Evolutionary conservation across 2,888 invertebrate genomes (phyloP).

Genomic region (Leucophenga maculata): DNA sequence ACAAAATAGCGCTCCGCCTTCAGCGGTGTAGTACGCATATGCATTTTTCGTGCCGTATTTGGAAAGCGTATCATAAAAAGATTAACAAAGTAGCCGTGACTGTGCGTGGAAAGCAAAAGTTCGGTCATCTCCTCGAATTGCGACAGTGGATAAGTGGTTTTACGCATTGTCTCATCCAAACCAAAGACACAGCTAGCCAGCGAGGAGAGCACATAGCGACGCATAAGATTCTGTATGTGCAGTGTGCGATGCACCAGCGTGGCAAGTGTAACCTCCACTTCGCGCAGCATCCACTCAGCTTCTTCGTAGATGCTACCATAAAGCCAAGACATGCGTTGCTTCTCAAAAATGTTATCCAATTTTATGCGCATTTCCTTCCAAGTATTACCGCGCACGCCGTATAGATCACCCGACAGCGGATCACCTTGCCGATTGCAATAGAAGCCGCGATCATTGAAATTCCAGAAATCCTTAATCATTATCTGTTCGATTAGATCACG

Average conservation of each 20-base stretch:
- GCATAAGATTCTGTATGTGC: conserved; percentile 58
- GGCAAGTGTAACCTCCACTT: conserved; percentile 53
- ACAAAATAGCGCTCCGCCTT: conserved; percentile 59
- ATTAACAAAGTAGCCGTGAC: conserved; percentile 54
- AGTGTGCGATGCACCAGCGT: conserved; percentile 54
- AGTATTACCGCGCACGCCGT: conserved; percentile 67
- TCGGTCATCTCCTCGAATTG: conserved; percentile 65
- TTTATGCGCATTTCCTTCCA: conserved; percentile 72
- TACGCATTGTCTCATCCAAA: conserved; percentile 45
- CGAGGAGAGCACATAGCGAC: conserved; percentile 59
- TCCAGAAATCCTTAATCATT: conserved; percentile 69
- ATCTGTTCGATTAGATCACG: conserved; percentile 67
- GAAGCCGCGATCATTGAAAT: conserved; percentile 69
- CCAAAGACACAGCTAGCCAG: conserved; percentile 64
- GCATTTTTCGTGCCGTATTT: conserved; percentile 55
- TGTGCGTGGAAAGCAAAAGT: conserved; percentile 52
- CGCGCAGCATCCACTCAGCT: conserved; percentile 48
- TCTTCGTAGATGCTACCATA: conserved; percentile 51
- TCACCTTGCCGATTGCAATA: conserved; percentile 69
- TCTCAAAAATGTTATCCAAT: conserved; percentile 67
- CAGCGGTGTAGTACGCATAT: conserved; percentile 53
- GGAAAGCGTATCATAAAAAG: conserved; percentile 60
- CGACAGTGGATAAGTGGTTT: conserved; percentile 54
- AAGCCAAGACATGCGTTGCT: conserved; percentile 66
- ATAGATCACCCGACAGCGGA: conserved; percentile 71